Conservation (phyloP, 2,113 vertebrate species). For the Scomber japonicus region DNA sequence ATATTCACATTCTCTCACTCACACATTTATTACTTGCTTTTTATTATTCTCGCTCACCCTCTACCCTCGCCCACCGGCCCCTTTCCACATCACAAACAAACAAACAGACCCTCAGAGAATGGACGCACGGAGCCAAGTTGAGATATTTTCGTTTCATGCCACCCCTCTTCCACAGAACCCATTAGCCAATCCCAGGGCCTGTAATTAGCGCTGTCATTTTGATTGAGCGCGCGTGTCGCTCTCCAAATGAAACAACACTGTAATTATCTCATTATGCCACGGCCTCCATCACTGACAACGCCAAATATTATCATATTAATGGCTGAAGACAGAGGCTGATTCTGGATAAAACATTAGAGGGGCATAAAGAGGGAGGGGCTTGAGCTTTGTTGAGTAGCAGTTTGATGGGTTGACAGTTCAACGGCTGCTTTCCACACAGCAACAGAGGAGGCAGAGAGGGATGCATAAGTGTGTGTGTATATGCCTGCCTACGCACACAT, state of each 20-base stretch:
- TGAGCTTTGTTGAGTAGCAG: conserved; percentile 20
- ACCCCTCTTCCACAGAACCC: conserved; percentile 86
- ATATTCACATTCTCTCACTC: conserved; percentile 28
- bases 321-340: conserved; percentile 57
- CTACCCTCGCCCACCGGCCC: not conserved
- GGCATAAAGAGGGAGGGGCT: not conserved
- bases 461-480: conserved; percentile 1
- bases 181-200: conserved; percentile 96
- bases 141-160: conserved; percentile 14
- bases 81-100: conserved; percentile 18
- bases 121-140: conserved; percentile 43
- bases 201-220: conserved; percentile 97
- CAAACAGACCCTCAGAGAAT: conserved; percentile 38
- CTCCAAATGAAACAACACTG: conserved; percentile 93
- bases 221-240: conserved; percentile 90
- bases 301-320: conserved; percentile 77
- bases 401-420: conserved; percentile 43
- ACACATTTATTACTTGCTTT: conserved; percentile 35
- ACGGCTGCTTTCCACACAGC: conserved; percentile 40
- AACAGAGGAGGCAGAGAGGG: conserved; percentile 25
- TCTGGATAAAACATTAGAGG: conserved; percentile 43
- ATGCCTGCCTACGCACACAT: not conserved
- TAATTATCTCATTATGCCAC: conserved; percentile 94
- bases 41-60: conserved; percentile 27
- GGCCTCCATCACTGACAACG: conserved; percentile 76